Base-by-base conservation (phyloP, 1,140 invertebrate species). In the Nasonia giraulti region DNA sequence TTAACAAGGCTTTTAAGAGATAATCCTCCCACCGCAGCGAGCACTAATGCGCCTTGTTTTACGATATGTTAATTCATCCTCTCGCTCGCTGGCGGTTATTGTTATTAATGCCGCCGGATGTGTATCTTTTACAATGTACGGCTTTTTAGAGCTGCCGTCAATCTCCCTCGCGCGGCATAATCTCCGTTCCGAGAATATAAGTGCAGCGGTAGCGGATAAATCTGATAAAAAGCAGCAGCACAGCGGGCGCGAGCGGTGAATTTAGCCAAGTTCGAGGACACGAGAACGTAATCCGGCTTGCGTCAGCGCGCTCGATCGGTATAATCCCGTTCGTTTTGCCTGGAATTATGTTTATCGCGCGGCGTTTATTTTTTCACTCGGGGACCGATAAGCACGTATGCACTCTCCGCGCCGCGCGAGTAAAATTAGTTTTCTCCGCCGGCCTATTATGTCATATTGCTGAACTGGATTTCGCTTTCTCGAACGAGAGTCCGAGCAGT, bases 221-320 rank as follows among this genome's bases (percentile, higher is more conserved):
- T 79, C 76, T 79, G 82, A 79, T 79, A 84, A 62, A 20, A 62
- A 55, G 50, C 50, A 55, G 50, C 50, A 17, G 50, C 50, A 55
- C 40, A 71, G 66, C 66, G 55, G 11, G 33, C 31, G 40, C n/a
- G 20, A 80, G 62, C 44, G 17, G 33, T n/a, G 8, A 82, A 82
- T 82, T 82, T 44, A 82, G 37, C 47, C 31, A 83, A 78, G 76
- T 83, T 83, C 82, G 82, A 83, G 82, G 75, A 83, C 82, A 83
- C 31, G 62, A 44, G 47, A 82, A 82, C 40, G 66, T 62, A 76
- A 82, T 82, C 73, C 69, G 69, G 55, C 73, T 82, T 76, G 74
- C 81, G 81, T 76, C 73, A 82, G 74, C 81, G 37, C 14, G 37
- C 14, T 31, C 27, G 27, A 40, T 27, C 6, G 50, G 33, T 68